Percentiles rank a stretch among this genome's conserved stretches.
Evolutionary conservation across 2,888 invertebrate genomes (phyloP).

Genomic region (Corythucha ciliata): DNA sequence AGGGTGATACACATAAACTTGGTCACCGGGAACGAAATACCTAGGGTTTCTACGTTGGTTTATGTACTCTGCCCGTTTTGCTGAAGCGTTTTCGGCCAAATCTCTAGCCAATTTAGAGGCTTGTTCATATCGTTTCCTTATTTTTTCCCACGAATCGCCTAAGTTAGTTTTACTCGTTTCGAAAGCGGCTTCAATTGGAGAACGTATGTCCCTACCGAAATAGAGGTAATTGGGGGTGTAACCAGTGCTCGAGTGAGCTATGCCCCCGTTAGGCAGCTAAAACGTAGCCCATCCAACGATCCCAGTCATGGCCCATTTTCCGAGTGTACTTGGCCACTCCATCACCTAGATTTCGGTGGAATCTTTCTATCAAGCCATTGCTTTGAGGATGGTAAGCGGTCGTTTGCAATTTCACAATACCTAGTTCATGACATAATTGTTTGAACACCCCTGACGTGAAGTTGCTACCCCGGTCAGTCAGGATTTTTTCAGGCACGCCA

Average conservation of each 20-base stretch:
- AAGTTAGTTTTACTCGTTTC: too few species aligned
- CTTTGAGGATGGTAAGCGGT: constrained; percentile 38
- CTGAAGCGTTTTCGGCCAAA: too few species aligned
- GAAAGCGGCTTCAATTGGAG: too few species aligned
- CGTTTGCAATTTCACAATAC: constrained; percentile 30
- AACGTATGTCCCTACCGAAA: constrained; percentile 14
- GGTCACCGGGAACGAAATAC: too few species aligned
- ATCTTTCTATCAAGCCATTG: constrained; percentile 36
- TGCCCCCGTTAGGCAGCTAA: constrained; percentile 38
- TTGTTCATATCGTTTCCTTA: too few species aligned
- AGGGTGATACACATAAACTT: too few species aligned
- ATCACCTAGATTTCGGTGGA: constrained; percentile 37
- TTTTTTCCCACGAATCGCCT: too few species aligned
- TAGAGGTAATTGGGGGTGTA: constrained; percentile 27
- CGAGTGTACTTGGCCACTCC: constrained; percentile 38
- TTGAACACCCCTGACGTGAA: constrained; percentile 32
- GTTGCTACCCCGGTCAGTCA: constrained; percentile 41
- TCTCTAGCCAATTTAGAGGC: too few species aligned
- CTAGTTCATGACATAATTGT: neutral
- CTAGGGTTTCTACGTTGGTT: too few species aligned
- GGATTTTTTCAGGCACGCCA: constrained; percentile 39
- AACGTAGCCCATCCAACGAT: constrained; percentile 36
- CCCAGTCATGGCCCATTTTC: constrained; percentile 38
- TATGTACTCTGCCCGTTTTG: too few species aligned
- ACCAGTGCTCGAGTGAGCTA: constrained; percentile 34